Evolutionary conservation across 2,797 vertebrate species (phyloP).

Genomic region (Chelmon rostratus): DNA sequence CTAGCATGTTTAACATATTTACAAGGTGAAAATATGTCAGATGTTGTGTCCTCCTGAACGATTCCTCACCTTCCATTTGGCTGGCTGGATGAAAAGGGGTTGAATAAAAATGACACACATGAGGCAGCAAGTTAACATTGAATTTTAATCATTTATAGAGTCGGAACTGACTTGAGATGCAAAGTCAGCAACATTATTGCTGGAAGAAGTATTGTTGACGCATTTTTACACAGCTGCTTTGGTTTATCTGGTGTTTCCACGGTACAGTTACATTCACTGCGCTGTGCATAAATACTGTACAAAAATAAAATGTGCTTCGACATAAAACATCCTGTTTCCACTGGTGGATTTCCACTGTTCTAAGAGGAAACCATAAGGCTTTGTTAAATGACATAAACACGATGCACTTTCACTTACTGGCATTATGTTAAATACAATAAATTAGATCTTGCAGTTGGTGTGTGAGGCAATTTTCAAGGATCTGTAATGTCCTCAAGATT

Average conservation of each 20-base stretch:
- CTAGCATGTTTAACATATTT: too few relatives aligned
- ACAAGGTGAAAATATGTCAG: too few relatives aligned
- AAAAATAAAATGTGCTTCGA: conserved; percentile 73
- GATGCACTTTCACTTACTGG: conserved; percentile 13
- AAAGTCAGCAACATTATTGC: conserved; percentile 45
- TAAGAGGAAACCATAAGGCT: conserved; percentile 28
- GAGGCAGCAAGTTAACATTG: conserved; percentile 4
- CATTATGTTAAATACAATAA: conserved; percentile 66
- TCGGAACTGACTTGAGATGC: conserved; percentile 25
- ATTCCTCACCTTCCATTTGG: not conserved
- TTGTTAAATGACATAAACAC: conserved; percentile 27
- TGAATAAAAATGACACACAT: conserved; percentile 10
- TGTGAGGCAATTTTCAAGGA: conserved; percentile 5
- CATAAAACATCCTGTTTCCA: conserved; percentile 32
- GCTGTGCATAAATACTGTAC: conserved; percentile 78
- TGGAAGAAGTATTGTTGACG: conserved; percentile 40
- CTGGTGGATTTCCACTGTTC: conserved; percentile 7
- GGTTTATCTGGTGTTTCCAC: conserved; percentile 47
- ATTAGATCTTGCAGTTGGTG: conserved; percentile 42
- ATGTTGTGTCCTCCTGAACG: too few relatives aligned
- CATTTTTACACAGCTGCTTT: conserved; percentile 59
- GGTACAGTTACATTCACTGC: conserved; percentile 61
- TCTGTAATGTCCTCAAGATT: conserved; percentile 11
- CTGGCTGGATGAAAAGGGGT: not conserved
- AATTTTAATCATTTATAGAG: conserved; percentile 63